These are phyloP conservation scores for Trachythela sp. DNA, from an alignment of 64 coral and sea anemone species.

Conservation along the genomic window DNA sequence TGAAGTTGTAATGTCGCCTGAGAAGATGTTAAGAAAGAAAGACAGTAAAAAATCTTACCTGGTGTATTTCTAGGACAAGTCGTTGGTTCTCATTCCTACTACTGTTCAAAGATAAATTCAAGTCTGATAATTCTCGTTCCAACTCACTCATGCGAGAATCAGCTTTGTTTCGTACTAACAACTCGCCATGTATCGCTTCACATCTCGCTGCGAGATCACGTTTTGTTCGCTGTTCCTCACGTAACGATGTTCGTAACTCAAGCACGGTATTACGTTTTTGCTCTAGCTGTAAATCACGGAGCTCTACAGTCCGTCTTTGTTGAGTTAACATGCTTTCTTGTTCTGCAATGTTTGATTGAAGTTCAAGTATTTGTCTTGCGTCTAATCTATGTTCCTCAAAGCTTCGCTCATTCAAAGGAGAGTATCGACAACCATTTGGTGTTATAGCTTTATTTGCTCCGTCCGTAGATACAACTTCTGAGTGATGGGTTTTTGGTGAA, in stretches of 20 bases:
- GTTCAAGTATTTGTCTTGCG: background rate
- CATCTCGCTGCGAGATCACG: background rate
- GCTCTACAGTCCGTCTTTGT: background rate
- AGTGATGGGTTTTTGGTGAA: background rate
- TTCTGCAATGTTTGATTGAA: background rate
- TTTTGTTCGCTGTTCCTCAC: background rate
- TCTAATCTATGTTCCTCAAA: background rate
- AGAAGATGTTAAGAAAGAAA: background rate
- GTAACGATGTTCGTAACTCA: background rate
- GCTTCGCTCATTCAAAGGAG: background rate
- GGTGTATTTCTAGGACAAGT: too few species aligned
- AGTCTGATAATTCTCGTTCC: too few species aligned
- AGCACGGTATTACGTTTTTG: background rate
- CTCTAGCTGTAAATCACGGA: background rate
- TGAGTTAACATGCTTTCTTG: background rate
- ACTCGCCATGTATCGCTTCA: background rate
- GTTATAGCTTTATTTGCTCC: background rate
- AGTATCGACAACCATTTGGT: background rate
- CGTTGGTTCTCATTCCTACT: too few species aligned
- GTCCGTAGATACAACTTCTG: background rate
- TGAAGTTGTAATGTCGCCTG: too few species aligned
- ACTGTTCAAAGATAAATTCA: too few species aligned
- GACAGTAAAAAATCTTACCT: too few species aligned
- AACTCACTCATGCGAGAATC: too few species aligned
- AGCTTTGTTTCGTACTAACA: background rate